A percentile compares a stretch with the other conserved stretches of the same genome.
phyloP scores from a whole-genome alignment of 2,113 vertebrate species.

The Megaleporinus macrocephalus region DNA sequence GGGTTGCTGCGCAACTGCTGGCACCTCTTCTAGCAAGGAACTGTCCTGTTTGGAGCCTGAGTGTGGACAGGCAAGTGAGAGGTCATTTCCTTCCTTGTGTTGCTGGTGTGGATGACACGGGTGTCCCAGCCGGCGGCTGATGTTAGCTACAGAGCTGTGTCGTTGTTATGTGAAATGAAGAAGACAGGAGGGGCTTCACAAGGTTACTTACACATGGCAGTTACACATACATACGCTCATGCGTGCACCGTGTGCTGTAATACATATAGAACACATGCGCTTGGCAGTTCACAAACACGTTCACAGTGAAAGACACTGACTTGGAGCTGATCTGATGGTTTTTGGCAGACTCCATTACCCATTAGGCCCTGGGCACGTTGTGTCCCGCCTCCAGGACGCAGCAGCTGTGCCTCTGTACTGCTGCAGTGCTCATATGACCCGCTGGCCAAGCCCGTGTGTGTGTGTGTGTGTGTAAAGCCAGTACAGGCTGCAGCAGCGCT shows the following conservation, averaged over 20 bases:
- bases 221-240: background rate
- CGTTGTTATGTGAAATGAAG: background rate
- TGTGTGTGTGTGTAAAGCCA: slow-evolving; percentile 13
- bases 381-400: slow-evolving; percentile 20
- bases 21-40: too few relatives aligned
- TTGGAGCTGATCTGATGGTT: background rate
- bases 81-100: background rate
- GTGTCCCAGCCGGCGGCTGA: background rate
- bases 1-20: too few relatives aligned
- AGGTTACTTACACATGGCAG: background rate
- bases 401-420: slow-evolving; percentile 28
- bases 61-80: background rate
- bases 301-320: background rate
- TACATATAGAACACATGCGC: background rate
- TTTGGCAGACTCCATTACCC: slow-evolving; percentile 24
- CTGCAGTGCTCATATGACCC: slow-evolving; percentile 33
- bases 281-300: background rate
- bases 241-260: background rate
- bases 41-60: background rate
- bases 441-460: slow-evolving; percentile 16
- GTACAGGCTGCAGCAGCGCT: background rate
- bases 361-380: slow-evolving; percentile 9
- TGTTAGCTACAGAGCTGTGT: background rate
- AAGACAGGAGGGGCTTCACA: background rate
- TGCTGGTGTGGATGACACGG: background rate